Conservation (phyloP, 2,797 vertebrate species). For the Crenuchus spilurus region DNA sequence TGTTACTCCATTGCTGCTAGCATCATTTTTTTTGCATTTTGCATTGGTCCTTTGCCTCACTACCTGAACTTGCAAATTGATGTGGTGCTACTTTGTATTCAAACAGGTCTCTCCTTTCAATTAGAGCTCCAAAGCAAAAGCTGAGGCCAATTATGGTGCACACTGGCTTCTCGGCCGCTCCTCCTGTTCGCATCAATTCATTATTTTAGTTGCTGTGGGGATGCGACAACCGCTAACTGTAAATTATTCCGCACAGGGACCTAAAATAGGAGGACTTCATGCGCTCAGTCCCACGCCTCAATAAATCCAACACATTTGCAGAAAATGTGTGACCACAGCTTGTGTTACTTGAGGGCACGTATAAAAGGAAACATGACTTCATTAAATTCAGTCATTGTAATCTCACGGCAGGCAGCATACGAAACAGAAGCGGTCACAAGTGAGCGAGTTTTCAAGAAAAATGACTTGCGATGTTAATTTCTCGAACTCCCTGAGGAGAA, state of each 20-base stretch:
- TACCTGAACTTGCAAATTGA: constrained; percentile 28
- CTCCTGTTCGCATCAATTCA: constrained; percentile 57
- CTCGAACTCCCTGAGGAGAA: constrained; percentile 10
- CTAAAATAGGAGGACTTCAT: constrained; percentile 42
- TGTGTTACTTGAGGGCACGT: constrained; percentile 52
- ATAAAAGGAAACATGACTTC: constrained; percentile 35
- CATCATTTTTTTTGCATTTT: not conserved
- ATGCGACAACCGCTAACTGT: constrained; percentile 56
- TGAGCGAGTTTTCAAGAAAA: not conserved
- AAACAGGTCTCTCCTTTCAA: constrained; percentile 53
- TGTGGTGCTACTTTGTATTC: constrained; percentile 27
- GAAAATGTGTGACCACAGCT: constrained; percentile 35
- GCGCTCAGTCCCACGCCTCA: constrained; percentile 49
- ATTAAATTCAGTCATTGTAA: constrained; percentile 18
- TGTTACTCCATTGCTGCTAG: not conserved
- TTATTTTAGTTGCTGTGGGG: constrained; percentile 57
- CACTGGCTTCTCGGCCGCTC: constrained; percentile 39
- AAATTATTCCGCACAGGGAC: constrained; percentile 50
- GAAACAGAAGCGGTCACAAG: not conserved
- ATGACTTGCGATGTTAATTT: constrained; percentile 2
- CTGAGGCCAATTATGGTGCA: constrained; percentile 67
- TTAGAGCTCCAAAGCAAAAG: constrained; percentile 55
- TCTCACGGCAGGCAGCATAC: not conserved
- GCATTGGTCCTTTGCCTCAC: not conserved
- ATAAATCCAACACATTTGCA: constrained; percentile 58